Evolutionary conservation across 2,797 vertebrate species (phyloP).

Genomic region (Poecilia velifera): DNA sequence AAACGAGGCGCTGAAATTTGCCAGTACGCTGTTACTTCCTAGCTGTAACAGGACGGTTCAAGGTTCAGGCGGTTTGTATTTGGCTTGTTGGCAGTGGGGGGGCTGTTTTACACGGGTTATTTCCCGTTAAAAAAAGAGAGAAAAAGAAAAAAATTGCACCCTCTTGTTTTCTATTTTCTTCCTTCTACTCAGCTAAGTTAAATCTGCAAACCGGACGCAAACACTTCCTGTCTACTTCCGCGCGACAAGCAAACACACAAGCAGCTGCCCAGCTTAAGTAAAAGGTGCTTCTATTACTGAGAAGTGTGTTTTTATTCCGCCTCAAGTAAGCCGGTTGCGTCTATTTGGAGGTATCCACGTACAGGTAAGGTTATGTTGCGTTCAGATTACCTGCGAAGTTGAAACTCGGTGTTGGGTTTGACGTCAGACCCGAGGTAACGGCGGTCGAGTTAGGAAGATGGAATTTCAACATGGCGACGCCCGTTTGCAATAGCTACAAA

Average conservation of each 20-base stretch:
- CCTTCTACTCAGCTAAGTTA: slow-evolving; percentile 9
- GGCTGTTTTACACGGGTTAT: slow-evolving; percentile 60
- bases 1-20: slow-evolving; percentile 33
- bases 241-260: slow-evolving; percentile 16
- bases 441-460: no score
- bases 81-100: slow-evolving; percentile 67
- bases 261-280: slow-evolving; percentile 18
- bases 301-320: slow-evolving; percentile 10
- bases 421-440: no score
- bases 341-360: slow-evolving; percentile 59
- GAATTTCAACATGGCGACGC: no score
- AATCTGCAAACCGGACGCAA: slow-evolving; percentile 52
- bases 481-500: no score
- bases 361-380: slow-evolving; percentile 35
- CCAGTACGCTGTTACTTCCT: slow-evolving; percentile 43
- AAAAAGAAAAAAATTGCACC: neutral
- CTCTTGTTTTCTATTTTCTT: slow-evolving; percentile 9
- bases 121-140: neutral
- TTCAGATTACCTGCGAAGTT: no score
- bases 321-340: slow-evolving; percentile 54
- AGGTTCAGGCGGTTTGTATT: slow-evolving; percentile 1
- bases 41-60: slow-evolving; percentile 1
- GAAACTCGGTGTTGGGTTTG: no score
- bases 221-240: slow-evolving; percentile 6
- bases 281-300: slow-evolving; percentile 20